Evolutionary conservation across 2,797 vertebrate genomes (phyloP).

Genomic region (Gastrophryne carolinensis): DNA sequence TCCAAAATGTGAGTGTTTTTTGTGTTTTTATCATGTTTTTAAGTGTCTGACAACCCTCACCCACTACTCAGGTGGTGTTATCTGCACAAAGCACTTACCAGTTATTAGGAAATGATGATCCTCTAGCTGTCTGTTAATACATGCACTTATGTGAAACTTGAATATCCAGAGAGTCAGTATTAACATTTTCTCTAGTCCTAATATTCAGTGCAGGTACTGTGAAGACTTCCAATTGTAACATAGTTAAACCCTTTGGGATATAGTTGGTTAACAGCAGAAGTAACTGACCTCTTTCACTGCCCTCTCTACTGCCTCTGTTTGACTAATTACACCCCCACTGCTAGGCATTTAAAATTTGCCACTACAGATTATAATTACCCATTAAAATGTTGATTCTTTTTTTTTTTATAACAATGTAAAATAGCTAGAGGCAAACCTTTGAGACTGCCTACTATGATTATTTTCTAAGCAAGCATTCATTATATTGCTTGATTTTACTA

Average conservation of each 20-base stretch:
- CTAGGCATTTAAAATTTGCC: slow-evolving; percentile 37
- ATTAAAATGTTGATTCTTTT: slow-evolving; percentile 51
- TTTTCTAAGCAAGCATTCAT: slow-evolving; percentile 51
- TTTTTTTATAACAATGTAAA: slow-evolving; percentile 43
- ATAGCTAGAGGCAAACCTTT: slow-evolving; percentile 40
- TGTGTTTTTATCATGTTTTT: no score
- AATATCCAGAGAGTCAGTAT: slow-evolving; percentile 16
- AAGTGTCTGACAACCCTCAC: no score
- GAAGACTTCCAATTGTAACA: neutral
- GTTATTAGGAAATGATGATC: no score
- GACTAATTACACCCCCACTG: slow-evolving; percentile 48
- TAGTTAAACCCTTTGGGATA: slow-evolving; percentile 6
- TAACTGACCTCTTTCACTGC: slow-evolving; percentile 29
- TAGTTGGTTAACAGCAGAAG: slow-evolving; percentile 32
- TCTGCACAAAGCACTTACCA: no score
- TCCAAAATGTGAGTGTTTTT: no score
- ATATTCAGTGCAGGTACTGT: slow-evolving; percentile 19
- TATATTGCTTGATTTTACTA: slow-evolving; percentile 50
- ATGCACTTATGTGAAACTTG: no score
- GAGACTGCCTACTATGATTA: slow-evolving; percentile 48
- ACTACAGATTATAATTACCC: slow-evolving; percentile 52
- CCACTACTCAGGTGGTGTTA: no score
- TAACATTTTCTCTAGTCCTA: slow-evolving; percentile 6
- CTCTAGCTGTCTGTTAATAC: no score
- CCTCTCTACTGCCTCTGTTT: slow-evolving; percentile 32